These are phyloP conservation scores for Tribolium freemani DNA, from an alignment of 2,888 invertebrate genomes.

Conservation along the genomic window DNA sequence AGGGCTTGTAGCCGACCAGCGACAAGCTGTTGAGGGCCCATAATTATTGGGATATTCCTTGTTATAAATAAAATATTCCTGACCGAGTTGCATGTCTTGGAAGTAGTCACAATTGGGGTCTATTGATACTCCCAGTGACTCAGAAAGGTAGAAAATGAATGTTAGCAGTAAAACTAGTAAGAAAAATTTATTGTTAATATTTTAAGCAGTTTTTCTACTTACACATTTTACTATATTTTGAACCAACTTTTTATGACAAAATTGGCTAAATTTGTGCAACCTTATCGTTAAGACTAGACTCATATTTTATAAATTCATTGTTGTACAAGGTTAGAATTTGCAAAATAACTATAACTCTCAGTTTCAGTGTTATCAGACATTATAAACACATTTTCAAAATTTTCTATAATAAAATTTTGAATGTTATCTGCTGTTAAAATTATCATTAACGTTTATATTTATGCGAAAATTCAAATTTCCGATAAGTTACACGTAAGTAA, in stretches of 20 bases:
- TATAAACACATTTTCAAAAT: not conserved
- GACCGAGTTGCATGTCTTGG: conserved; percentile 64
- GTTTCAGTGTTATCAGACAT: not conserved
- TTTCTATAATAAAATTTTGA: too few species aligned
- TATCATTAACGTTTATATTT: too few species aligned
- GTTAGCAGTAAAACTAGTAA: conserved; percentile 53
- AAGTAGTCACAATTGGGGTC: conserved; percentile 68
- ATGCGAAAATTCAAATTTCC: too few species aligned
- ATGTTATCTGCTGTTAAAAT: too few species aligned
- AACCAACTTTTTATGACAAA: not conserved
- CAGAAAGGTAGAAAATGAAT: conserved; percentile 27
- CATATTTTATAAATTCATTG: not conserved
- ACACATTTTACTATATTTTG: not conserved
- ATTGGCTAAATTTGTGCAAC: not conserved
- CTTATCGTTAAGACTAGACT: not conserved
- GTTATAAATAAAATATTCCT: conserved; percentile 68
- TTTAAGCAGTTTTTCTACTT: not conserved
- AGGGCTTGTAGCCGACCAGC: conserved; percentile 70
- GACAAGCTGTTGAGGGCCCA: conserved; percentile 63
- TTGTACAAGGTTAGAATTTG: not conserved
- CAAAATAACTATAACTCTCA: not conserved
- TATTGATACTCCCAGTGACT: conserved; percentile 49
- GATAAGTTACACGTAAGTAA: too few species aligned
- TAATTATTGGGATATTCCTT: conserved; percentile 70
- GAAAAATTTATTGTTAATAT: not conserved